phyloP scores from a whole-genome alignment of 2,888 invertebrate species.

The Philopedon plagiatum region DNA sequence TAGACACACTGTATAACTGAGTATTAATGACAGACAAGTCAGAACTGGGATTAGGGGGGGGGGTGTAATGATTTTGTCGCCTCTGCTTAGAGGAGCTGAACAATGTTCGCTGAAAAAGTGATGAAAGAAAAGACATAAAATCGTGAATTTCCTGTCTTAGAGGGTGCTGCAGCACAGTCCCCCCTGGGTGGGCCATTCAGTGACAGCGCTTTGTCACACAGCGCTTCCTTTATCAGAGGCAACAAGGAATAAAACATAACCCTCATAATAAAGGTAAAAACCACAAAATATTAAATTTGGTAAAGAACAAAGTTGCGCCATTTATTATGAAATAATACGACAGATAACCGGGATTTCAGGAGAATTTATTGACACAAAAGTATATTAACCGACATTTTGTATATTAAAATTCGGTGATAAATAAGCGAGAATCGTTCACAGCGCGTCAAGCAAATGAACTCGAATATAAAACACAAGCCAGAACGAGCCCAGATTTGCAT shows the following conservation, averaged over 20 bases:
- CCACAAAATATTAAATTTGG: conserved; percentile 21
- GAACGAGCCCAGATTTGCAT: conserved; percentile 59
- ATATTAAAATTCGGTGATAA: conserved; percentile 52
- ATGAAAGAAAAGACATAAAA: too few relatives aligned
- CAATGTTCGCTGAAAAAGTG: too few relatives aligned
- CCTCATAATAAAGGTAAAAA: not conserved
- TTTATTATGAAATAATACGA: conserved; percentile 37
- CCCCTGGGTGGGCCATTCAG: too few relatives aligned
- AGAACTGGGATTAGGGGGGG: too few relatives aligned
- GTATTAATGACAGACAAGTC: too few relatives aligned
- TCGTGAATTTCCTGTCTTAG: too few relatives aligned
- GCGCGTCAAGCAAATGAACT: conserved; percentile 51
- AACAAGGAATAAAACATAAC: not conserved
- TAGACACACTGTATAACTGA: too few relatives aligned
- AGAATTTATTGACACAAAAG: conserved; percentile 45
- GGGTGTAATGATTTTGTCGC: too few relatives aligned
- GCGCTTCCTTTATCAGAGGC: too few relatives aligned
- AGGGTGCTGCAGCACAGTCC: too few relatives aligned
- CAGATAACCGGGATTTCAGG: conserved; percentile 36
- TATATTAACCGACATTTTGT: conserved; percentile 50
- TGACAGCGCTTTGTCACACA: too few relatives aligned
- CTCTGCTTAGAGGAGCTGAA: too few relatives aligned
- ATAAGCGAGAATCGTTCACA: conserved; percentile 53
- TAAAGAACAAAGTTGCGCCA: conserved; percentile 32
- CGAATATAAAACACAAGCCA: conserved; percentile 55